Evolutionary conservation across 2,888 invertebrate species (phyloP).

Genomic region (Lycaena phlaeas): DNA sequence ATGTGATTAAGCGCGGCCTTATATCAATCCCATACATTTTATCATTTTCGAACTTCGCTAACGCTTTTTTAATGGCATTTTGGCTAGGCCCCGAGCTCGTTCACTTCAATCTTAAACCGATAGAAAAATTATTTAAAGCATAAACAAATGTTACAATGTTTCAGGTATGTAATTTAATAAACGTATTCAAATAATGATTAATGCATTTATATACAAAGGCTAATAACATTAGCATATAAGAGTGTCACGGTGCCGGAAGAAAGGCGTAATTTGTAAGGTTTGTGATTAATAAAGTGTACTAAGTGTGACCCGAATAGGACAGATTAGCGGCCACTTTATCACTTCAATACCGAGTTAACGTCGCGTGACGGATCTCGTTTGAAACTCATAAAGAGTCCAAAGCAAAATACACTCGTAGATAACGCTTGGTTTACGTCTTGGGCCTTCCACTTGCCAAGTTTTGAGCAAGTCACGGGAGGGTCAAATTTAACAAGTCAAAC

Average conservation of each 20-base stretch:
- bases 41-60: too few relatives aligned
- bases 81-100: too few relatives aligned
- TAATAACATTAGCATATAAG: conserved; percentile 69
- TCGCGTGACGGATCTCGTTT: conserved; percentile 73
- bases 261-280: conserved; percentile 70
- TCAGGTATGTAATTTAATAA: too few relatives aligned
- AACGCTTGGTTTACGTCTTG: conserved; percentile 65
- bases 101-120: too few relatives aligned
- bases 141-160: too few relatives aligned
- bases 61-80: too few relatives aligned
- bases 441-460: conserved; percentile 66
- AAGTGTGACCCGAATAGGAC: conserved; percentile 72
- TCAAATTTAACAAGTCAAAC: conserved; percentile 55
- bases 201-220: too few relatives aligned
- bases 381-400: conserved; percentile 72
- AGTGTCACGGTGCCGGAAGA: conserved; percentile 68
- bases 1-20: too few relatives aligned
- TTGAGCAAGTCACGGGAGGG: conserved; percentile 44
- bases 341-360: conserved; percentile 70
- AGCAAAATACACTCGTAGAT: conserved; percentile 70
- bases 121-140: too few relatives aligned
- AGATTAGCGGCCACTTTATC: conserved; percentile 73
- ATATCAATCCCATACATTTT: too few relatives aligned
- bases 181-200: too few relatives aligned
- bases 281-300: conserved; percentile 73